Percentiles rank a stretch among this genome's conserved stretches.
These are phyloP conservation scores for Pheosia gnoma DNA, from an alignment of 2,888 invertebrate species.

Conservation along the genomic window DNA sequence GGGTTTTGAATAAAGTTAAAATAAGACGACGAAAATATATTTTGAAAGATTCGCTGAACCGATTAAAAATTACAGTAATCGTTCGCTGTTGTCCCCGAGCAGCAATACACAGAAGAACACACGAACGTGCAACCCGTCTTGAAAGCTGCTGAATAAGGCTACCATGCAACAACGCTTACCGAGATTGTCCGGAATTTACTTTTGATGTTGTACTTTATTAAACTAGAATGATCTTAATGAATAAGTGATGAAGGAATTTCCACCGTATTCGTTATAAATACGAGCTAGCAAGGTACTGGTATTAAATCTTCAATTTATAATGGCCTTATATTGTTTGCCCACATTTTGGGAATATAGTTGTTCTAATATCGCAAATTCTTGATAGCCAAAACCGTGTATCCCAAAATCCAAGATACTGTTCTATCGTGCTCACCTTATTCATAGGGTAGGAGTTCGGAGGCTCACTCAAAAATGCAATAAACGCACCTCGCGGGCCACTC, in stretches of 20 bases:
- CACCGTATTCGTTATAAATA: no score
- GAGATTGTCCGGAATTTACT: background rate
- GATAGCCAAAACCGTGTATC: background rate
- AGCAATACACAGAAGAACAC: background rate
- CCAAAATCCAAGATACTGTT: background rate
- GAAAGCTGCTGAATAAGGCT: background rate
- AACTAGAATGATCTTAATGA: no score
- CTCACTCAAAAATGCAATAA: conserved; percentile 67
- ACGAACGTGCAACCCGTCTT: background rate
- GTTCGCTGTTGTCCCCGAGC: background rate
- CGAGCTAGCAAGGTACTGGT: no score
- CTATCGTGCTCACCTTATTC: background rate
- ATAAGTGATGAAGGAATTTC: no score
- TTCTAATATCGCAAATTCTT: background rate
- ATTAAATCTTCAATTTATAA: no score
- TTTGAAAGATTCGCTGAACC: background rate
- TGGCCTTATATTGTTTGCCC: no score
- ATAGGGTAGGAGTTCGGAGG: conserved; percentile 7
- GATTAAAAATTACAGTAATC: background rate
- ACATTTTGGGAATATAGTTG: no score
- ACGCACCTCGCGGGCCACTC: conserved; percentile 49
- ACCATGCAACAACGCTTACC: background rate
- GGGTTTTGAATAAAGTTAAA: no score
- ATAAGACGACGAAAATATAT: background rate
- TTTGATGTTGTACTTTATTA: no score